Evolutionary conservation across 2,797 vertebrate species (phyloP).

Genomic region (Macroramphosus scolopax): DNA sequence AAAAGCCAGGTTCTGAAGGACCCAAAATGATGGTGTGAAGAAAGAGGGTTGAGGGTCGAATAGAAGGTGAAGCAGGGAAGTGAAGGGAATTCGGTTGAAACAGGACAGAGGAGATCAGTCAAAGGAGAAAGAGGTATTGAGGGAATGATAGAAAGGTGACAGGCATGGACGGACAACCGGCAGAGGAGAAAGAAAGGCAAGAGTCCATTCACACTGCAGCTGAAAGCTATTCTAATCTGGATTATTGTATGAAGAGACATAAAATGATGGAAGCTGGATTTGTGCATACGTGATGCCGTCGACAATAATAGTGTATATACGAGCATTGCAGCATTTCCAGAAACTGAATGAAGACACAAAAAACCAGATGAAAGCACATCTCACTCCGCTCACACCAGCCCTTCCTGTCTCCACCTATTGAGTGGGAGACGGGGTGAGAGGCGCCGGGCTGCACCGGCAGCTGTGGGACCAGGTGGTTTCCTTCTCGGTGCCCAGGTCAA

Average conservation of each 20-base stretch:
- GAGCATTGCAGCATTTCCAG: no score
- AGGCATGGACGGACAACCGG: constrained; percentile 32
- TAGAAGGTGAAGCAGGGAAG: constrained; percentile 9
- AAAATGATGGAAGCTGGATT: no score
- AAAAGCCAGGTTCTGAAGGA: constrained; percentile 41
- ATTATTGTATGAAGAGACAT: no score
- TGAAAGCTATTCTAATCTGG: constrained; percentile 37
- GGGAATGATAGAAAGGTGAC: constrained; percentile 50
- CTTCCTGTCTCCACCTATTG: constrained; percentile 70
- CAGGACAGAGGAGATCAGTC: constrained; percentile 30
- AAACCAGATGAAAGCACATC: constrained; percentile 30
- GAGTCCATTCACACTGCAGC: constrained; percentile 38
- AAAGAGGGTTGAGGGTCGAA: constrained; percentile 13
- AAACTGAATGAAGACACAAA: constrained; percentile 27
- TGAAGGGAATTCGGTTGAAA: constrained; percentile 27
- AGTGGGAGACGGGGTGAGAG: constrained; percentile 62
- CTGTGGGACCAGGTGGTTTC: constrained; percentile 77
- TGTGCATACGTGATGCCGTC: no score
- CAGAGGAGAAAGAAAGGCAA: constrained; percentile 52
- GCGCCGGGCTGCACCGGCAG: constrained; percentile 67
- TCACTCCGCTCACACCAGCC: constrained; percentile 38
- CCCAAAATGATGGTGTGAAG: constrained; percentile 44
- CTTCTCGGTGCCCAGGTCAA: constrained; percentile 59
- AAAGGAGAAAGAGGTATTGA: constrained; percentile 26
- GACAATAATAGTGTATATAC: no score